Evolutionary conservation across 2,888 invertebrate genomes (phyloP).

Genomic region (Diloba caeruleocephala): DNA sequence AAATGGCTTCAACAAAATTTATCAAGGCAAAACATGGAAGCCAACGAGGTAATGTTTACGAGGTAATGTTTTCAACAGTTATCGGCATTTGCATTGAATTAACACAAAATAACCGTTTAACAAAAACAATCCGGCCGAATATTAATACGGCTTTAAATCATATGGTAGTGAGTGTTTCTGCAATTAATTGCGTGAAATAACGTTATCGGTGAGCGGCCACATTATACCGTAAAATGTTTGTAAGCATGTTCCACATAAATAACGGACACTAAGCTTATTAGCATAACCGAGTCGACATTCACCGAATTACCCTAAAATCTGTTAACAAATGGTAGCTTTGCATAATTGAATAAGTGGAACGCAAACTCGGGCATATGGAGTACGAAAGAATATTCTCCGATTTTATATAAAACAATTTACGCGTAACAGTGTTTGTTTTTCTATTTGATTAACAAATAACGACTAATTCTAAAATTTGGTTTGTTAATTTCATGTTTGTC

Average conservation of each 20-base stretch:
- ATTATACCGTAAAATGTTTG: constrained; percentile 76
- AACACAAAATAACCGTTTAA: constrained; percentile 79
- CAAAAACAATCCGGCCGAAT: constrained; percentile 72
- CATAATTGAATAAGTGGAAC: constrained; percentile 83
- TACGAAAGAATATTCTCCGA: constrained; percentile 55
- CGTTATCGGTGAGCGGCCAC: constrained; percentile 77
- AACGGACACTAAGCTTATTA: constrained; percentile 86
- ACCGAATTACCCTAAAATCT: constrained; percentile 85
- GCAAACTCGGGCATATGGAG: constrained; percentile 77
- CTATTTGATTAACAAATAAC: constrained; percentile 42
- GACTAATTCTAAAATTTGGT: constrained; percentile 42
- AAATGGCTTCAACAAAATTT: constrained; percentile 30
- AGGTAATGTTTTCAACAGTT: constrained; percentile 53
- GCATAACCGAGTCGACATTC: constrained; percentile 83
- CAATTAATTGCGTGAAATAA: constrained; percentile 82
- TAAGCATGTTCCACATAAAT: constrained; percentile 83
- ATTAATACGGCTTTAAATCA: constrained; percentile 81
- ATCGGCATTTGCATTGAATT: constrained; percentile 72
- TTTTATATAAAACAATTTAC: constrained; percentile 55
- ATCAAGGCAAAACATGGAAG: constrained; percentile 39
- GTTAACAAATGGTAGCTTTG: constrained; percentile 88
- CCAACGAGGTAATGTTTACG: constrained; percentile 42
- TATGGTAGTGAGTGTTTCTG: constrained; percentile 78
- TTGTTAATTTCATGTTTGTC: constrained; percentile 47
- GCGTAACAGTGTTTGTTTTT: constrained; percentile 44